These are phyloP conservation scores for Zootermopsis nevadensis DNA, from an alignment of 2,888 invertebrate species.

Conservation along the genomic window DNA sequence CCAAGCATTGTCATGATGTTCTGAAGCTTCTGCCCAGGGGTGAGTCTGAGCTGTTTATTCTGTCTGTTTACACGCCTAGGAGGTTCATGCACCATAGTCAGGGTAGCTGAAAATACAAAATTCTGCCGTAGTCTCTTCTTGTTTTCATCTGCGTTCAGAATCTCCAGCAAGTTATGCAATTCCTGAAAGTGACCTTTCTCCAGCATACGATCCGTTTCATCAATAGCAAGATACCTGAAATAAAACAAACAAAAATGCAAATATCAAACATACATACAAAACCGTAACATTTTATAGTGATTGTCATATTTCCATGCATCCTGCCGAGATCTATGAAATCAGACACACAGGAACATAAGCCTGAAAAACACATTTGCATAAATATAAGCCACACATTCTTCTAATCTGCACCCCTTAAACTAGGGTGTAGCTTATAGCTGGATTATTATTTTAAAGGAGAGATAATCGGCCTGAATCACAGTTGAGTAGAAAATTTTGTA, in stretches of 20 bases:
- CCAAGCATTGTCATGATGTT: constrained; percentile 83
- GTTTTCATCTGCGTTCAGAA: constrained; percentile 77
- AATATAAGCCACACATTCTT: too few species aligned
- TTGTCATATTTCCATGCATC: too few species aligned
- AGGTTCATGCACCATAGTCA: constrained; percentile 90
- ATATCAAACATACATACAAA: neutral
- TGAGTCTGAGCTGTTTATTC: constrained; percentile 61
- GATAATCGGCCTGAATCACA: too few species aligned
- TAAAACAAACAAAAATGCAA: constrained; percentile 11
- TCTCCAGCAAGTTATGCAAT: constrained; percentile 81
- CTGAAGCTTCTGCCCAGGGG: constrained; percentile 80
- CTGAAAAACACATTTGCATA: too few species aligned
- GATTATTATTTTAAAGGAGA: too few species aligned
- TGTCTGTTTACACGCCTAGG: constrained; percentile 71
- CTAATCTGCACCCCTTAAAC: too few species aligned
- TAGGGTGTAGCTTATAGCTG: too few species aligned
- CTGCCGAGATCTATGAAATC: too few species aligned
- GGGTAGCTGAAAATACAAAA: constrained; percentile 97
- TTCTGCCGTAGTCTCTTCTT: constrained; percentile 80
- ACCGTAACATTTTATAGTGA: too few species aligned
- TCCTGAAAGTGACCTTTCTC: constrained; percentile 97
- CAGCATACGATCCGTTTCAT: constrained; percentile 99
- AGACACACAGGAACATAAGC: too few species aligned
- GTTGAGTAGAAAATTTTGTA: too few species aligned
- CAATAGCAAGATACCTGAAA: constrained; percentile 88